A percentile compares a stretch with the other conserved stretches of the same genome.
These are phyloP conservation scores for Drosophila flavopinicola DNA, from an alignment of 2,888 invertebrate genomes.

Conservation along the genomic window DNA sequence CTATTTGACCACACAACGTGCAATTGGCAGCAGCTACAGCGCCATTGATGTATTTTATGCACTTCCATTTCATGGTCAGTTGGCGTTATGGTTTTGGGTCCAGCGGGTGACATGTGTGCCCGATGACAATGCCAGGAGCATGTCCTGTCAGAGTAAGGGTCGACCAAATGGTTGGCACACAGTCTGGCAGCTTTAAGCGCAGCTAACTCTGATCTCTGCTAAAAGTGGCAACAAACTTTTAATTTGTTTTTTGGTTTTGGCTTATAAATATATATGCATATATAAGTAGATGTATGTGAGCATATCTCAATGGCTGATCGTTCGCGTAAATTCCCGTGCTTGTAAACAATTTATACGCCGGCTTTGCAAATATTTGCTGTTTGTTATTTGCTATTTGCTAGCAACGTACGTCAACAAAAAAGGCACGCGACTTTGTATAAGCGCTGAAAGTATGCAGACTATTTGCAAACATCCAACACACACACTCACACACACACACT, in stretches of 20 bases:
- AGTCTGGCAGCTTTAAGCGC: no score
- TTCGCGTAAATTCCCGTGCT: slow-evolving; percentile 36
- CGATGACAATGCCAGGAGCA: slow-evolving; percentile 41
- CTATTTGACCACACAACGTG: slow-evolving; percentile 73
- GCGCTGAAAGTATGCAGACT: slow-evolving; percentile 76
- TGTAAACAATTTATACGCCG: slow-evolving; percentile 57
- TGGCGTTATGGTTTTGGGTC: slow-evolving; percentile 65
- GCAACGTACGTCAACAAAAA: slow-evolving; percentile 53
- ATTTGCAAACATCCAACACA: slow-evolving; percentile 72
- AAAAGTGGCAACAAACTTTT: neutral
- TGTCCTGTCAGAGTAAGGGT: neutral
- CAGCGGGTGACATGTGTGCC: slow-evolving; percentile 59
- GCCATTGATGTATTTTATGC: slow-evolving; percentile 72
- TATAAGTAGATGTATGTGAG: no score
- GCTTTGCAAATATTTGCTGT: slow-evolving; percentile 57
- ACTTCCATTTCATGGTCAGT: slow-evolving; percentile 79
- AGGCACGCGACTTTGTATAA: slow-evolving; percentile 73
- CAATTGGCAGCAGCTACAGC: slow-evolving; percentile 67
- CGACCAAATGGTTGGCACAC: neutral
- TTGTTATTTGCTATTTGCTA: slow-evolving; percentile 48
- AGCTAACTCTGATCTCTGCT: slow-evolving; percentile 1
- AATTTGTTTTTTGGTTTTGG: slow-evolving; percentile 3
- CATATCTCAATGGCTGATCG: slow-evolving; percentile 32
- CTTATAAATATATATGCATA: slow-evolving; percentile 15
- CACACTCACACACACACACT: slow-evolving; percentile 29